Conservation (phyloP, 2,113 vertebrate species). For the Oreochromis aureus region DNA sequence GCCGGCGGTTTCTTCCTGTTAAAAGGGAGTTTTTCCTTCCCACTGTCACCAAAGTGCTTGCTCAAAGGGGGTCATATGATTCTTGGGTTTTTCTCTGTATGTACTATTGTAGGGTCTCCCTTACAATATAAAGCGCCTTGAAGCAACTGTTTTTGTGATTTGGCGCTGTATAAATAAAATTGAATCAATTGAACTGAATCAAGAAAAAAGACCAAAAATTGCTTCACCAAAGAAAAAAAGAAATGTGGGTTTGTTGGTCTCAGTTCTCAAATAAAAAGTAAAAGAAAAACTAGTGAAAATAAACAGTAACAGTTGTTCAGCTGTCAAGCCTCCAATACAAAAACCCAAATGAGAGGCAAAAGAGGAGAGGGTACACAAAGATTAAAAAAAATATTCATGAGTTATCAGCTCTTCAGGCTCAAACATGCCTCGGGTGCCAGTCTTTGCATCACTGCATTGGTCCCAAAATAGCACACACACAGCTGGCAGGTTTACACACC, state of each 20-base stretch:
- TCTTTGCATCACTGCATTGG: neutral
- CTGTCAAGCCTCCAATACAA: neutral
- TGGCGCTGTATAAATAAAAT: neutral
- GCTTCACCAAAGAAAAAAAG: neutral
- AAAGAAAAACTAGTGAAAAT: neutral
- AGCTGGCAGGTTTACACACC: neutral
- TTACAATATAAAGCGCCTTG: neutral
- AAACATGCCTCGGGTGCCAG: neutral
- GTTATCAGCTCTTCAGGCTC: neutral
- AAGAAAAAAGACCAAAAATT: neutral
- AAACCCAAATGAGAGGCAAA: neutral
- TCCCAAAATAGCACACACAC: neutral
- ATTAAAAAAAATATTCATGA: neutral
- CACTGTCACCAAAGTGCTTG: neutral
- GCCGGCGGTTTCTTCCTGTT: no score
- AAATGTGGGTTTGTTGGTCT: accelerated
- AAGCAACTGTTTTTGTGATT: neutral
- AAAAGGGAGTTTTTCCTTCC: no score
- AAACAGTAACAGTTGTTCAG: neutral
- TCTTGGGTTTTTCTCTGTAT: neutral
- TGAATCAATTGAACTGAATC: neutral
- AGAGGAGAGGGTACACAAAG: no score
- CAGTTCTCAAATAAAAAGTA: neutral
- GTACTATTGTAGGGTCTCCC: neutral
- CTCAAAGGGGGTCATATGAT: neutral